These are phyloP conservation scores for Peromyscus californicus DNA, from an alignment of 2,113 vertebrate species.

Conservation along the genomic window DNA sequence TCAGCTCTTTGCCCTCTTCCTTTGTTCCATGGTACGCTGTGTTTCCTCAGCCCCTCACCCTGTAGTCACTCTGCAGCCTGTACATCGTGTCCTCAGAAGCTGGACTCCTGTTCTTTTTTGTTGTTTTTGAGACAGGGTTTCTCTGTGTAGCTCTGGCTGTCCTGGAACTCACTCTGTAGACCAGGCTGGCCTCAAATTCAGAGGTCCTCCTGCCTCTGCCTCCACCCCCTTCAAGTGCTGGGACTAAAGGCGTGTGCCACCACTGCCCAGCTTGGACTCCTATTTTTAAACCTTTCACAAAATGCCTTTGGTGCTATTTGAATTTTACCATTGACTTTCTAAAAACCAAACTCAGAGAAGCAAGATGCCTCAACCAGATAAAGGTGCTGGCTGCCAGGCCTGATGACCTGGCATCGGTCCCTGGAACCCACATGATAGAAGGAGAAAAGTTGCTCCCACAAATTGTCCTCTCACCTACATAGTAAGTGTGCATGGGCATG, in stretches of 20 bases:
- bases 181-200: background rate
- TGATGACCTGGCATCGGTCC: background rate
- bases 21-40: background rate
- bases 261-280: background rate
- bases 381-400: no score
- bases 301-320: conserved; percentile 35
- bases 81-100: background rate
- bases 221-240: background rate
- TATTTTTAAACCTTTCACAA: background rate
- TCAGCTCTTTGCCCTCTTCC: background rate
- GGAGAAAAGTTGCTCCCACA: background rate
- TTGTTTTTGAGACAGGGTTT: background rate
- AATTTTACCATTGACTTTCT: background rate
- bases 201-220: background rate
- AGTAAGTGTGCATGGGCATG: no score
- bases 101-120: background rate
- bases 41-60: background rate
- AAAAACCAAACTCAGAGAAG: background rate
- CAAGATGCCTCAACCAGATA: background rate
- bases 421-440: no score
- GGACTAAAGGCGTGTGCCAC: background rate
- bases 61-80: background rate
- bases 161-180: background rate
- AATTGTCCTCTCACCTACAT: background rate
- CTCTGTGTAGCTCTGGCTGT: background rate